These are phyloP conservation scores for Ceratina japonica DNA, from an alignment of 1,140 invertebrate genomes.

Conservation along the genomic window DNA sequence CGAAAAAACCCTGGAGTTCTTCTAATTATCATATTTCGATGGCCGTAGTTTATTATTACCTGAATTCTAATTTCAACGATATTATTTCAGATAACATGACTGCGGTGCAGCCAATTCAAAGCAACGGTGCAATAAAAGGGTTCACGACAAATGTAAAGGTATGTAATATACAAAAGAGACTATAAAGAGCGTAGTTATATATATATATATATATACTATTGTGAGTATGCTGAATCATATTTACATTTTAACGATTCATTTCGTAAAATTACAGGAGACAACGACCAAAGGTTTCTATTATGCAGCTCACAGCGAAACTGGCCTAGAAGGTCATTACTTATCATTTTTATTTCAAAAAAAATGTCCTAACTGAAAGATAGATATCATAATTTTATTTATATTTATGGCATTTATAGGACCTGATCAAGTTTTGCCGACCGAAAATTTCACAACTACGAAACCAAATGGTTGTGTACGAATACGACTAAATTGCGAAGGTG, in stretches of 20 bases:
- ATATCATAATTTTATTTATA: not conserved
- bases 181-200: not conserved
- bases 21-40: too few relatives aligned
- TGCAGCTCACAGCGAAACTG: conserved; percentile 61
- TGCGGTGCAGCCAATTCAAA: conserved; percentile 61
- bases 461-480: conserved; percentile 85
- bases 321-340: conserved; percentile 65
- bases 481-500: conserved; percentile 80
- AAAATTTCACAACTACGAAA: conserved; percentile 79
- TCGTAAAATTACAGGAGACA: not conserved
- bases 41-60: not conserved
- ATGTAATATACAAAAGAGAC: not conserved
- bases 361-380: not conserved
- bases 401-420: conserved; percentile 81
- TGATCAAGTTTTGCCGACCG: conserved; percentile 84
- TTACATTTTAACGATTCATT: not conserved
- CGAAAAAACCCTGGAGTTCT: too few relatives aligned
- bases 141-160: conserved; percentile 68
- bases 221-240: too few relatives aligned
- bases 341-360: not conserved
- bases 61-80: not conserved
- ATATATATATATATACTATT: not conserved
- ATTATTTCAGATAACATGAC: conserved; percentile 71
- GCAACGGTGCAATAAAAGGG: conserved; percentile 69
- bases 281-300: conserved; percentile 37